A percentile compares a stretch with the other conserved stretches of the same genome.
Conservation (phyloP, 2,113 vertebrate species). For the Datnioides undecimradiatus region DNA sequence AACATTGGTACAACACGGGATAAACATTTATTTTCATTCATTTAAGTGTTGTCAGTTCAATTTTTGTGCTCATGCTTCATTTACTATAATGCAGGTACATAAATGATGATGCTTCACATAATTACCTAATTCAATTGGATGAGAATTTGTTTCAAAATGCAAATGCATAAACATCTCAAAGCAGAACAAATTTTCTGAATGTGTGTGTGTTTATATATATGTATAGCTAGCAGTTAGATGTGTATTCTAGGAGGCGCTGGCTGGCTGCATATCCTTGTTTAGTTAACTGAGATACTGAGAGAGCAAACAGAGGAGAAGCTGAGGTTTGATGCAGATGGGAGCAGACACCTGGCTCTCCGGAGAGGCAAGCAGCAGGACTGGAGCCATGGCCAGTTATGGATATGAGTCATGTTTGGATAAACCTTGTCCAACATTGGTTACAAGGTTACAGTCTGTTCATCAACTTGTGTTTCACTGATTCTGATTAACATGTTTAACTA, state of each 20-base stretch:
- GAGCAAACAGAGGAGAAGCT: conserved; percentile 37
- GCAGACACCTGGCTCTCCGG: conserved; percentile 72
- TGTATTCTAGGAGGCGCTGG: conserved; percentile 21
- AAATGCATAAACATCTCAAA: conserved; percentile 25
- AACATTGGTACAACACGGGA: neutral
- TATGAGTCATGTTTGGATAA: conserved; percentile 71
- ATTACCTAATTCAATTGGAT: conserved; percentile 7
- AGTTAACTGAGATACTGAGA: conserved; percentile 32
- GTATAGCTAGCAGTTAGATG: neutral
- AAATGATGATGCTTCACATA: conserved; percentile 24
- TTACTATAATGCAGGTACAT: conserved; percentile 5
- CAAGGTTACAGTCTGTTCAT: conserved; percentile 50
- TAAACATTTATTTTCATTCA: conserved; percentile 34
- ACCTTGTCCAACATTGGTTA: conserved; percentile 34
- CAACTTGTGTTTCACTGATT: conserved; percentile 21
- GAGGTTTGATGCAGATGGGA: conserved; percentile 67
- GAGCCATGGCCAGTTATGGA: conserved; percentile 61
- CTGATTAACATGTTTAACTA: neutral
- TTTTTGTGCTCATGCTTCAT: conserved; percentile 14
- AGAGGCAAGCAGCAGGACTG: conserved; percentile 58
- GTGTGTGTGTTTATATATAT: neutral
- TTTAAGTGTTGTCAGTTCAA: conserved; percentile 30
- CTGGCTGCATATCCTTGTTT: conserved; percentile 21
- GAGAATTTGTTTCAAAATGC: neutral
- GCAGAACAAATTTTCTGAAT: neutral